Base-by-base conservation (phyloP, 53 echinoderm and acorn worm genomes). In the Actinopyga echinites region DNA sequence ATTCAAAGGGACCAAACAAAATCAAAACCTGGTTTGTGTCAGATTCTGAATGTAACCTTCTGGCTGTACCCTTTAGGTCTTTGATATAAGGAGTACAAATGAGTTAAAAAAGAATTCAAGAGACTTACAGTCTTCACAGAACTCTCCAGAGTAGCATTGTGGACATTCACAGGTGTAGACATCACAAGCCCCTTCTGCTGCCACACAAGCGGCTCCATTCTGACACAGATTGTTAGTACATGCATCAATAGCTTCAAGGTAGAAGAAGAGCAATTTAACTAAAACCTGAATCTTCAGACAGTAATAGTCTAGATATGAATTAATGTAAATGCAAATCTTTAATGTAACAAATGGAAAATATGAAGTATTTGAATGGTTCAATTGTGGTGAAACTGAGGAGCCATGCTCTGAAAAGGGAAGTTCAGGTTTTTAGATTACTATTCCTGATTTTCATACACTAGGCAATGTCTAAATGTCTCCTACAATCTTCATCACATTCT, bases 91-190 rank as follows among this genome's bases (percentile, higher is more conserved):
- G 8, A 40, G 10, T 24, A 30, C 8, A 64, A n/a, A 21, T 31
- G 25, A 64, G 24, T 6, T 25, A 64, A 25, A 29, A 53, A 53
- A 31, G 10, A 56, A 29, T 30, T 15, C 2, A 56, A 26, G 57
- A 34, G 23, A 90, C 99, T 92, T 83, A 99, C 99, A 75, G 11
- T 65, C 74, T 66, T 94, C 84, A 75, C 99, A 99, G 61, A 83
- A 87, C 23, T 87, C 71, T 69, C 99, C 99, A 22, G 91, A 89
- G 65, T 66, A 94, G 83, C 99, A 99, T 3, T 74, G 49, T 0
- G 87, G 87, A 63, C 99, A 99, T 30, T 62, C 69, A 77, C 99
- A 99, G 57, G 88, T 90, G 74, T 85, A 99, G 44, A 89, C 66
- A 53, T 85, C 67, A 64, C 96, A 96, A 3, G 90, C 43, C 11